These are phyloP conservation scores for Telenomus remus DNA, from an alignment of 1,140 invertebrate species.

Conservation along the genomic window DNA sequence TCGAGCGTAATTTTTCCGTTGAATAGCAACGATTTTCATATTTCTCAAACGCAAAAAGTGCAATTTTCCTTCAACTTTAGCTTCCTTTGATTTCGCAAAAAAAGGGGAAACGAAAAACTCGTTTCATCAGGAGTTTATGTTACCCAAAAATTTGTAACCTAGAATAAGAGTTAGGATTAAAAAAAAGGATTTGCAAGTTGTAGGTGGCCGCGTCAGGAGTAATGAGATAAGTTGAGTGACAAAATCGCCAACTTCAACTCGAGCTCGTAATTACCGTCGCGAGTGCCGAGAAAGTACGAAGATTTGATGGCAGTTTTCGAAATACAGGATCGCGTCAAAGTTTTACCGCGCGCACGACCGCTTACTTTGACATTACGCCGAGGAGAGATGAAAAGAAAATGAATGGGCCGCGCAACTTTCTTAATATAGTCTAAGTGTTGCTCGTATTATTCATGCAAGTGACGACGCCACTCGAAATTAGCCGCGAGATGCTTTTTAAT, in stretches of 20 bases:
- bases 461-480: not conserved
- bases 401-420: slow-evolving; percentile 21
- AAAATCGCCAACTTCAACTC: slow-evolving; percentile 41
- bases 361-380: slow-evolving; percentile 41
- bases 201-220: slow-evolving; percentile 18
- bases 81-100: not conserved
- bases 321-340: slow-evolving; percentile 47
- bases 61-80: not conserved
- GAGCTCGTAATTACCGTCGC: slow-evolving; percentile 46
- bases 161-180: too few relatives aligned
- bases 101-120: too few relatives aligned
- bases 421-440: slow-evolving; percentile 20
- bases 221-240: slow-evolving; percentile 29
- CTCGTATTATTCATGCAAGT: slow-evolving; percentile 3
- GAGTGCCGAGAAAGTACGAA: slow-evolving; percentile 39
- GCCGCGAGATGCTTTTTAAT: slow-evolving; percentile 2
- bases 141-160: too few relatives aligned
- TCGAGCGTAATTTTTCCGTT: slow-evolving; percentile 15
- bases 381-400: slow-evolving; percentile 21
- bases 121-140: too few relatives aligned
- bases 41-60: too few relatives aligned
- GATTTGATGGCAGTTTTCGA: slow-evolving; percentile 45
- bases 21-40: too few relatives aligned
- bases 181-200: slow-evolving; percentile 14
- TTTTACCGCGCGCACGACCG: slow-evolving; percentile 30